These are phyloP conservation scores for Momotus momota DNA, from an alignment of 2,797 vertebrate species.

Conservation along the genomic window DNA sequence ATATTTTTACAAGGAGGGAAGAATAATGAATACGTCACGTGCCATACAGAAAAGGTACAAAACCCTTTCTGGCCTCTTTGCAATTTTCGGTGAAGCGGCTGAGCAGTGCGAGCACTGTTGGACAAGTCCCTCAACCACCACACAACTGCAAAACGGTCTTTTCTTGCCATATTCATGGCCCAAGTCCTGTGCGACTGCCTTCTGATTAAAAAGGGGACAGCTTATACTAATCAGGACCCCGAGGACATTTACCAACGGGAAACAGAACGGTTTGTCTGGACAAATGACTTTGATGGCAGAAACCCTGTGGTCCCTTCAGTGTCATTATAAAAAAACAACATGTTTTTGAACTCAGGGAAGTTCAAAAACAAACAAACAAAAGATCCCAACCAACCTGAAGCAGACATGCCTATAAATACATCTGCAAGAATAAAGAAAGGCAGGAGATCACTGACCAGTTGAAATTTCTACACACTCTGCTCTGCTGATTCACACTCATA, in stretches of 20 bases:
- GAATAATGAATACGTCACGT: background rate
- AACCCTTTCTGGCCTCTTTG: background rate
- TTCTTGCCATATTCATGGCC: background rate
- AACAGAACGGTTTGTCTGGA: background rate
- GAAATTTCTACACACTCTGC: background rate
- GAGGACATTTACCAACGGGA: background rate
- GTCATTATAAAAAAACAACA: background rate
- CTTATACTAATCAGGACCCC: background rate
- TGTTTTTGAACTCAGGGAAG: background rate
- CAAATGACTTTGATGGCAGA: background rate
- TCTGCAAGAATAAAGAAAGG: background rate
- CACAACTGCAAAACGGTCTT: background rate
- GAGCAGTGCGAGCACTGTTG: background rate
- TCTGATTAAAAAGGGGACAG: background rate
- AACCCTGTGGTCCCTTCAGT: background rate
- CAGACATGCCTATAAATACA: background rate
- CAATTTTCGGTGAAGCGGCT: background rate
- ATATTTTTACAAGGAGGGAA: background rate
- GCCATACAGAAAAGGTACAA: background rate
- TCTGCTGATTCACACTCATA: slow-evolving; percentile 8
- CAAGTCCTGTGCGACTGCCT: background rate
- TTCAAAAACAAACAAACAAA: background rate
- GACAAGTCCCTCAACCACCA: background rate
- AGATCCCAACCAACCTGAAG: background rate
- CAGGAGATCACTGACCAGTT: background rate